Base-by-base conservation (phyloP, 2,113 vertebrate species). In the Hydrolagus affinis region DNA sequence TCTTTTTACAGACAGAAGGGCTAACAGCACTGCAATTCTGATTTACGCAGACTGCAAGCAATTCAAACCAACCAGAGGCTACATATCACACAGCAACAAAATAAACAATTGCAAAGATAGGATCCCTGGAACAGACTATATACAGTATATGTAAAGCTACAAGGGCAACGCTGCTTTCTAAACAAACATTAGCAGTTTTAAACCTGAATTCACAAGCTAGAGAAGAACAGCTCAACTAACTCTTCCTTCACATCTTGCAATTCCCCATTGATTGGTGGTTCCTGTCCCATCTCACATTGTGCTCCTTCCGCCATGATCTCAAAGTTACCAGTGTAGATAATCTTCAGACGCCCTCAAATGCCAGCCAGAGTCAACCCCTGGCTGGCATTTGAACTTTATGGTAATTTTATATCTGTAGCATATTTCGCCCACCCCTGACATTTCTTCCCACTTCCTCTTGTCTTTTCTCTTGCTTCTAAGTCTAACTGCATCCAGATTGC, bases 1-100 rank as follows among this genome's bases (percentile, higher is more conserved):
- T 95, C 94, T 94, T 93, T 93, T 90, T 71, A 85, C 88, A 89
- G 89, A 91, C 89, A 88, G 70, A 87, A 90, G 88, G 87, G 89
- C 95, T 94, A 93, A 95, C 86, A 92, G 91, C 90, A 90, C 88
- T 90, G 90, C 90, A 92, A 94, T 94, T 96, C 92, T 96, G 92
- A 96, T 94, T 93, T 91, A 93, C 93, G 93, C 94, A 94, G 95
- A 95, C 90, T 91, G 91, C 92, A 91, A 94, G 95, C 95, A 66
- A 83, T 9, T 28, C 62, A 30, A 66, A 66, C 28, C 19, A 28
- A 83, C 60, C 14, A 83, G 23, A 83, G 78, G 10, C 60, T 28
- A 59, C 32, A 60, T 44, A 44, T 6, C 78, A 32, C 25, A 8
- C 2, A 44, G 44, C 44, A 44, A 44, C 30, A 66, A 21, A 66